Evolutionary conservation across 2,113 vertebrate genomes (phyloP).

Genomic region (Xiphophorus hellerii): DNA sequence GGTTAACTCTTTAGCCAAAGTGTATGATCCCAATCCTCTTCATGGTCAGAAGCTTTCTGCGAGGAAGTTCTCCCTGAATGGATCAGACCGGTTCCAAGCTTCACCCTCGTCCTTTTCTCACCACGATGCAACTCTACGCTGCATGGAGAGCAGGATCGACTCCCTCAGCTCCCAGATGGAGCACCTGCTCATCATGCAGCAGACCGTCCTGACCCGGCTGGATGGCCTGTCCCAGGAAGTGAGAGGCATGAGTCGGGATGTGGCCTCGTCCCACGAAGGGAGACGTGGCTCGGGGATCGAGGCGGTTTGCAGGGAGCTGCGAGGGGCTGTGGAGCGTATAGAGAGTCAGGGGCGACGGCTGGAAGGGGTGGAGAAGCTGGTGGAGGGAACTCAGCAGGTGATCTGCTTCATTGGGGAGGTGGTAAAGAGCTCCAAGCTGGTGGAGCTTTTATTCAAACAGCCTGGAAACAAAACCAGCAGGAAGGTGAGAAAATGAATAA

Average conservation of each 20-base stretch:
- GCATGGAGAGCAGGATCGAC: constrained; percentile 79
- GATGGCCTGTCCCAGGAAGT: constrained; percentile 82
- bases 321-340: constrained; percentile 73
- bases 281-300: constrained; percentile 60
- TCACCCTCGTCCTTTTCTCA: constrained; percentile 17
- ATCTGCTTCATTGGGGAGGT: constrained; percentile 81
- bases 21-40: constrained; percentile 82
- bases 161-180: constrained; percentile 85
- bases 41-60: constrained; percentile 75
- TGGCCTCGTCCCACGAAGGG: constrained; percentile 57
- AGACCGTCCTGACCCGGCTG: constrained; percentile 81
- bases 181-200: constrained; percentile 80
- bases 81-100: constrained; percentile 46
- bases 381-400: constrained; percentile 84
- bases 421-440: constrained; percentile 80
- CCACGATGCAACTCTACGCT: constrained; percentile 37
- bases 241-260: constrained; percentile 74
- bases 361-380: constrained; percentile 82
- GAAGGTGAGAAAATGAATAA: constrained; percentile 61
- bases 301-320: constrained; percentile 74
- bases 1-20: constrained; percentile 86
- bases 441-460: constrained; percentile 74
- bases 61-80: constrained; percentile 58
- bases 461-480: constrained; percentile 47
- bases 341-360: constrained; percentile 82